Conservation (phyloP, 2,113 vertebrate species). For the Tragelaphus buxtoni region DNA sequence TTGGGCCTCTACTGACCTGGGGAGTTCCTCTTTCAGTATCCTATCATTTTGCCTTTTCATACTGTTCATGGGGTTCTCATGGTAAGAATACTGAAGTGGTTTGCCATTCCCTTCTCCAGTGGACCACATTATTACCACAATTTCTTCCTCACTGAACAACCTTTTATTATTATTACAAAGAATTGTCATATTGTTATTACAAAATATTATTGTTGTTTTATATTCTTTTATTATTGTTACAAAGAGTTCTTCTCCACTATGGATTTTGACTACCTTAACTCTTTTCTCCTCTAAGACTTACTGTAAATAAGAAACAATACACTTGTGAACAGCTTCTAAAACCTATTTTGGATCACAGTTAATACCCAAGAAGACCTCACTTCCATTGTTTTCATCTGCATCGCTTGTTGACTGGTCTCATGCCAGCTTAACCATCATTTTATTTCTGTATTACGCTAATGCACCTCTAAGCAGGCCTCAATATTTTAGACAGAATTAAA, state of each 20-base stretch:
- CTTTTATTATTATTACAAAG: neutral
- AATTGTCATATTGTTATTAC: neutral
- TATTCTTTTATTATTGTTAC: neutral
- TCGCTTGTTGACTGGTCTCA: neutral
- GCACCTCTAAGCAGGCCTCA: neutral
- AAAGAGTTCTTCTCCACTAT: neutral
- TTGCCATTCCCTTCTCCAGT: too few relatives aligned
- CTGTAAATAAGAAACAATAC: neutral
- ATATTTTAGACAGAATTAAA: neutral
- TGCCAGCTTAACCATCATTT: neutral
- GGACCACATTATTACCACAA: neutral
- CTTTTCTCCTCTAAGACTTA: neutral
- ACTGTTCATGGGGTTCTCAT: too few relatives aligned
- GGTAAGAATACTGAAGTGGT: too few relatives aligned
- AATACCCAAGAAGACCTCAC: neutral
- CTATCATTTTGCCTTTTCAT: too few relatives aligned
- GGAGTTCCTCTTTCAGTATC: too few relatives aligned
- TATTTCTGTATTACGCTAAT: neutral
- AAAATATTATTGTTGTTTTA: neutral
- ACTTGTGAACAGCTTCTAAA: neutral
- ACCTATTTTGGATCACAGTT: neutral
- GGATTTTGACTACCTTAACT: neutral
- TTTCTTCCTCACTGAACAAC: neutral
- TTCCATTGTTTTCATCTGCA: neutral
- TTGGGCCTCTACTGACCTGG: too few relatives aligned